Evolutionary conservation across 2,113 vertebrate species (phyloP).

Genomic region (Bufo gargarizans): DNA sequence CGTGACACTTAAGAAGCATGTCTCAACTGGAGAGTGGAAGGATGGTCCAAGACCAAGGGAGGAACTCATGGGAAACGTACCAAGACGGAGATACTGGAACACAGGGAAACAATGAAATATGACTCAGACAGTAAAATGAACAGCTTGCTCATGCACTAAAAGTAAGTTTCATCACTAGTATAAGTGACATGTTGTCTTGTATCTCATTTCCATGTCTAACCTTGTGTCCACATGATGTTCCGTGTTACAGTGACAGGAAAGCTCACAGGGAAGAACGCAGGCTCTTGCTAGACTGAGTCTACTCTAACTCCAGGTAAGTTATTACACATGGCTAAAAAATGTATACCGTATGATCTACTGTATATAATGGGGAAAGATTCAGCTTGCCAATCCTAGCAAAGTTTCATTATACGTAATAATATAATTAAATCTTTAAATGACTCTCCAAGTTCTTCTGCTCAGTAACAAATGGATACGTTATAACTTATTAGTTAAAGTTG

Average conservation of each 20-base stretch:
- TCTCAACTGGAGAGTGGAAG: constrained; percentile 50
- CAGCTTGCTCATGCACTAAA: background rate
- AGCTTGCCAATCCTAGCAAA: background rate
- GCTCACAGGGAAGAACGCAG: background rate
- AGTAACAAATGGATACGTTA: background rate
- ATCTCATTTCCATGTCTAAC: background rate
- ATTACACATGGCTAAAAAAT: background rate
- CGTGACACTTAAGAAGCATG: constrained; percentile 33
- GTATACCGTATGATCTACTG: too few species aligned
- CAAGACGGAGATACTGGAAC: background rate
- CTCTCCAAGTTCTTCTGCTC: background rate
- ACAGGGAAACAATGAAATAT: background rate
- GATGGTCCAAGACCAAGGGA: constrained; percentile 26
- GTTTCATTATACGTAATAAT: background rate
- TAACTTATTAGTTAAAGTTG: background rate
- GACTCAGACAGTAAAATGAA: background rate
- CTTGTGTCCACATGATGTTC: background rate
- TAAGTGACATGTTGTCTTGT: background rate
- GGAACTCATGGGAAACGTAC: constrained; percentile 30
- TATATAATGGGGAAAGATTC: too few species aligned
- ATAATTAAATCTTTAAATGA: background rate
- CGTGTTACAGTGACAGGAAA: background rate
- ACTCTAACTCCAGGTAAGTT: background rate
- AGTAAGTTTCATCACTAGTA: background rate
- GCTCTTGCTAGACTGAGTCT: background rate